Conservation (phyloP, 92 coral and sea anemone species). For the Phymanthus crucifer region DNA sequence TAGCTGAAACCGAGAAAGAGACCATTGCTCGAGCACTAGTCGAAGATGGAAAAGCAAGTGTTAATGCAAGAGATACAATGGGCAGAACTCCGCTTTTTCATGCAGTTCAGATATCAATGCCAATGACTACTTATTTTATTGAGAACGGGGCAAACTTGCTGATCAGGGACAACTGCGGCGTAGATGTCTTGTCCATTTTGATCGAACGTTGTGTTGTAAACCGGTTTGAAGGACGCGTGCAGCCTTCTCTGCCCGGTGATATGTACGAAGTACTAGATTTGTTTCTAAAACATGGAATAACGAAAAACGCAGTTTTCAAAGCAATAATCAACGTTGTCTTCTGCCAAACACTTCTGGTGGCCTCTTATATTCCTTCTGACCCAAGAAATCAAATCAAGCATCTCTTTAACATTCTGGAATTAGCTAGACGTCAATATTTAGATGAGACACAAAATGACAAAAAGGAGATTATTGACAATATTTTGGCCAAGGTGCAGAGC, state of each 20-base stretch:
- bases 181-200: background rate
- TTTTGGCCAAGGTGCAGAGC: background rate
- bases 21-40: background rate
- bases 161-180: background rate
- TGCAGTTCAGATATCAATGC: background rate
- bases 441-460: background rate
- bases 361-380: background rate
- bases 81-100: conserved; percentile 9
- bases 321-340: background rate
- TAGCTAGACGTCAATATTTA: background rate
- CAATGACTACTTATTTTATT: background rate
- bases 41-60: background rate
- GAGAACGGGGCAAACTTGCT: background rate
- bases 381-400: background rate
- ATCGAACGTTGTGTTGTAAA: background rate
- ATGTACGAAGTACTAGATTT: background rate
- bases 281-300: background rate
- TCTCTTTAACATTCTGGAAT: background rate
- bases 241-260: background rate
- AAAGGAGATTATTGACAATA: background rate
- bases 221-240: background rate
- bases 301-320: background rate
- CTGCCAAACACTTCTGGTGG: background rate
- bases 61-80: background rate
- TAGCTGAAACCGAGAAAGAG: background rate